Conservation (phyloP, 2,113 vertebrate species). For the Ginglymostoma cirratum region DNA sequence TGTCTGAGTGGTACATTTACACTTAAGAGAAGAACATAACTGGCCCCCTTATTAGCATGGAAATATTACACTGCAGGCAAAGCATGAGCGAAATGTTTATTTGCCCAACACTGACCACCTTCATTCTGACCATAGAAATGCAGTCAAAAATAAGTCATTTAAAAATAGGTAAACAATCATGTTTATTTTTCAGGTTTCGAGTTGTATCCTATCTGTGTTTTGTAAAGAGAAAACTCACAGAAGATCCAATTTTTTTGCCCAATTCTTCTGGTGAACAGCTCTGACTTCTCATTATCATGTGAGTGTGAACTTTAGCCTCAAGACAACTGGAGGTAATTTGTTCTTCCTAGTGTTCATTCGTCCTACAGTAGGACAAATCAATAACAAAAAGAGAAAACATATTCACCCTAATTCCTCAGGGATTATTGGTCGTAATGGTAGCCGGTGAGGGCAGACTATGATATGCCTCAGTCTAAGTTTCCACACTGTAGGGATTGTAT, state of each 20-base stretch:
- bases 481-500: too few relatives aligned
- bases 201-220: not conserved
- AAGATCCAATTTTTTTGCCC: not conserved
- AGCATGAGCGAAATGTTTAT: not conserved
- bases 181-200: not conserved
- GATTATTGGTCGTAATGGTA: not conserved
- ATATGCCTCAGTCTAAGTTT: not conserved
- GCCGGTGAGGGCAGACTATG: not conserved
- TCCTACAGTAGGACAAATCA: not conserved
- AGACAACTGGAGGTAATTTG: not conserved
- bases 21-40: too few relatives aligned
- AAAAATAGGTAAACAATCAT: not conserved
- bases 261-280: not conserved
- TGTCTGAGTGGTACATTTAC: too few relatives aligned
- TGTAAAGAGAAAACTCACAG: not conserved
- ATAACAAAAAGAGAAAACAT: not conserved
- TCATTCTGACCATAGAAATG: not conserved
- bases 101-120: not conserved
- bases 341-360: not conserved
- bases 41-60: not conserved
- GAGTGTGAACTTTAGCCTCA: not conserved
- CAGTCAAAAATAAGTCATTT: not conserved
- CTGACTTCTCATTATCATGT: not conserved
- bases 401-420: not conserved
- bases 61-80: not conserved